A percentile compares a stretch with the other conserved stretches of the same genome.
Evolutionary conservation across 2,113 vertebrate genomes (phyloP).

Genomic region (Patagioenas fasciata): DNA sequence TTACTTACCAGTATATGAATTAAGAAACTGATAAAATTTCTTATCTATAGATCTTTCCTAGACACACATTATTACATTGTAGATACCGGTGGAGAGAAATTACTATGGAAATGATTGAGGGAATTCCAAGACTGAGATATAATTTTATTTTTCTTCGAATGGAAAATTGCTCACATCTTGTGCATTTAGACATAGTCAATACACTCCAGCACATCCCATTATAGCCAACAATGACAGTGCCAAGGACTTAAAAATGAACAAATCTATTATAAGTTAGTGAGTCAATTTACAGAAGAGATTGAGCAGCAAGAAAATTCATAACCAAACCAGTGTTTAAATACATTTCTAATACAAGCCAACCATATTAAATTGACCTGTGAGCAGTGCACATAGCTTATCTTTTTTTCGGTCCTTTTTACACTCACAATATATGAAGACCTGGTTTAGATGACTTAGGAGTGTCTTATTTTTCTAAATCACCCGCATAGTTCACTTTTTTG

Average conservation of each 20-base stretch:
- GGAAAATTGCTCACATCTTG: conserved; percentile 58
- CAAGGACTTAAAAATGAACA: conserved; percentile 42
- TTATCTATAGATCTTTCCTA: background rate
- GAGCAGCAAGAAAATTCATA: conserved; percentile 26
- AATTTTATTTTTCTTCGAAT: conserved; percentile 64
- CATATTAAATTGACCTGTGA: background rate
- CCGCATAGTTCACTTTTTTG: background rate
- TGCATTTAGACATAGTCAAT: conserved; percentile 34
- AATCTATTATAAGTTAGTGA: conserved; percentile 27
- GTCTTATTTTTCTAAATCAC: background rate
- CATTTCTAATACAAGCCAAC: background rate
- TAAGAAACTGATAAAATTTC: background rate
- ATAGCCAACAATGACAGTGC: background rate
- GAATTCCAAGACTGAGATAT: background rate
- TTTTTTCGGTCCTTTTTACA: background rate
- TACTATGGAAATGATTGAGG: background rate
- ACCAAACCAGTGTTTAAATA: conserved; percentile 34
- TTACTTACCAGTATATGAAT: background rate
- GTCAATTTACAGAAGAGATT: conserved; percentile 42
- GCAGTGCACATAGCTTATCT: background rate
- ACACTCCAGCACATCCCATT: conserved; percentile 1
- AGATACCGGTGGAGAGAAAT: background rate
- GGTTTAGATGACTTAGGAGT: background rate
- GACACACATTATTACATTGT: background rate
- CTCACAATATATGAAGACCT: background rate